These are phyloP conservation scores for Xylocampa areola DNA, from an alignment of 2,888 invertebrate genomes.

Conservation along the genomic window DNA sequence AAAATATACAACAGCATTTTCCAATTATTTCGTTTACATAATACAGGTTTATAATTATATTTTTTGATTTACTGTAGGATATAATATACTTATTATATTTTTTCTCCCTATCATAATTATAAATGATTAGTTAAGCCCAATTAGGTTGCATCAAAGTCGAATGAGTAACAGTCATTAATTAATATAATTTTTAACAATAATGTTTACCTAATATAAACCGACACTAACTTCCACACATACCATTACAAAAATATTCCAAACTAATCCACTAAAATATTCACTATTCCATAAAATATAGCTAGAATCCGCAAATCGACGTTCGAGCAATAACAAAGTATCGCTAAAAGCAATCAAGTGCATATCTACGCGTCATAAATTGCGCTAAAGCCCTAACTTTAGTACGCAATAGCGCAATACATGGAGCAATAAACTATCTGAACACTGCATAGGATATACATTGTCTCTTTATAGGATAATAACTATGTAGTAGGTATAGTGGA, in stretches of 20 bases:
- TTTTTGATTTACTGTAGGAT: too few species aligned
- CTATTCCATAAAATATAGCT: conserved; percentile 31
- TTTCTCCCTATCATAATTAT: too few species aligned
- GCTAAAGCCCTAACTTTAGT: conserved; percentile 41
- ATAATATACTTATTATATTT: too few species aligned
- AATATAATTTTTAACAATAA: too few species aligned
- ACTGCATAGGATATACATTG: conserved; percentile 40
- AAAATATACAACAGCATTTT: too few species aligned
- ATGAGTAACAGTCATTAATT: too few species aligned
- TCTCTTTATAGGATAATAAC: conserved; percentile 41
- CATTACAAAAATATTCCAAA: conserved; percentile 31
- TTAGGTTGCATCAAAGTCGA: too few species aligned
- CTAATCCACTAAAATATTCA: conserved; percentile 10
- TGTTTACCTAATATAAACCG: not conserved
- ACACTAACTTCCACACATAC: not conserved
- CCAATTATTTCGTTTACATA: too few species aligned
- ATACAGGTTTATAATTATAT: too few species aligned
- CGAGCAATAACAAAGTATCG: conserved; percentile 27
- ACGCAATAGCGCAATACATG: conserved; percentile 25
- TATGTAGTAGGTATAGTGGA: conserved; percentile 24
- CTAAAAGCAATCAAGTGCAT: conserved; percentile 44
- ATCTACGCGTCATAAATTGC: conserved; percentile 44
- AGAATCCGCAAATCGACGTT: conserved; percentile 16
- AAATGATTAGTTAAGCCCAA: too few species aligned
- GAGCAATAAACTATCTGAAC: conserved; percentile 41